Base-by-base conservation (phyloP, 2,888 invertebrate genomes). In the Parasteatoda lunata region DNA sequence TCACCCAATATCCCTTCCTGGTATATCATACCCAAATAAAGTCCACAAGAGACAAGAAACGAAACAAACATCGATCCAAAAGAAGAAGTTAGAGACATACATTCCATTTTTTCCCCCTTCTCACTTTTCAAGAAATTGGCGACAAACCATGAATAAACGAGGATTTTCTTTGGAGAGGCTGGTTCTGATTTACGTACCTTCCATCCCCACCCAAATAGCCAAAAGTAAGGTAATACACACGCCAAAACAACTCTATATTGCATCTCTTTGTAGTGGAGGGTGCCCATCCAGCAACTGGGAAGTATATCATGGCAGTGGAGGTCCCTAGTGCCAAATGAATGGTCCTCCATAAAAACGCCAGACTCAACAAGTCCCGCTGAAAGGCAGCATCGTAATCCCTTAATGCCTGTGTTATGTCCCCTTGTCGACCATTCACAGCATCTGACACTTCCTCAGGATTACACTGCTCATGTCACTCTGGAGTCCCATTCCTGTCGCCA, bases 331-430 rank as follows among this genome's bases (percentile, higher is more conserved):
- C 76, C 70, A 76, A 76, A 82, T 82, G 82, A 82, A 76, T 70
- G 76, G 64, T 69, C 66, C 68, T 82, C 83, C 83, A 77, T 84
- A 77, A 77, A 83, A 84, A 48, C 75, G 69, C 5, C 5, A 30
- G 77, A 86, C 85, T 86, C 85, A 86, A 86, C 85, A 86, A 86
- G 85, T 86, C 75, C 80, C 52, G 51, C 15, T 51, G 77, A 68
- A 48, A 64, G 64, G 71, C 77, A 66, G 45, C 68, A 73, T 80
- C 80, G 65, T 86, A 86, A 80, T 80, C 85, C 85, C 80, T 86
- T 86, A 86, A 86, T 80, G 66, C 85, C 30, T 54, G 80, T 71
- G 85, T 80, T 81, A 80, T 86, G 85, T 77, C 85, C 85, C 85
- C 80, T 54, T 30, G 79, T 80, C 76, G 85, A 30, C 80, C 79